Percentiles rank a stretch among this genome's conserved stretches.
phyloP scores from a whole-genome alignment of 2,888 invertebrate species.

The Camponotus fellah region DNA sequence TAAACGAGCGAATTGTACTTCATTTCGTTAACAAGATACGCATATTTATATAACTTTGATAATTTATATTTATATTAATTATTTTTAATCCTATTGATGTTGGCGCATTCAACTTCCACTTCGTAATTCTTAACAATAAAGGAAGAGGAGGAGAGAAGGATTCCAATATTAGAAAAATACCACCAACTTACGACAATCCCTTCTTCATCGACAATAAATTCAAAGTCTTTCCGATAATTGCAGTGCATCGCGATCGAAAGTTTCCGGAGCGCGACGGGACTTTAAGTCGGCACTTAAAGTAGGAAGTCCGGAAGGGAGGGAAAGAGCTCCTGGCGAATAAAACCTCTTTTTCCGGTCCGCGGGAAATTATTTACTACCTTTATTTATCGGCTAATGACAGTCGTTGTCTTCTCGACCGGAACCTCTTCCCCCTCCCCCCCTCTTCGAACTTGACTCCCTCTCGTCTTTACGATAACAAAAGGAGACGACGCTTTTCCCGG shows the following conservation, averaged over 20 bases:
- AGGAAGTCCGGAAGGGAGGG: slow-evolving; percentile 27
- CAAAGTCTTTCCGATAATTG: slow-evolving; percentile 40
- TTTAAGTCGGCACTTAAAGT: slow-evolving; percentile 28
- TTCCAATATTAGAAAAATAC: slow-evolving; percentile 11
- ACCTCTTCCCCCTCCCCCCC: slow-evolving; percentile 41
- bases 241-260: slow-evolving; percentile 45
- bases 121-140: slow-evolving; percentile 7
- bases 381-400: slow-evolving; percentile 48
- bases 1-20: slow-evolving; percentile 4
- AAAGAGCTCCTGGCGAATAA: neutral
- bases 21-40: neutral
- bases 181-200: slow-evolving; percentile 2
- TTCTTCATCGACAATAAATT: slow-evolving; percentile 37
- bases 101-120: neutral
- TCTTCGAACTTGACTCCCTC: slow-evolving; percentile 2
- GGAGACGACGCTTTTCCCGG: slow-evolving; percentile 59
- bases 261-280: slow-evolving; percentile 35
- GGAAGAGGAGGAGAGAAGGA: neutral
- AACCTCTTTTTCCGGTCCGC: slow-evolving; percentile 16
- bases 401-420: slow-evolving; percentile 22
- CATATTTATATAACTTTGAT: neutral
- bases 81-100: neutral
- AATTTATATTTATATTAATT: neutral
- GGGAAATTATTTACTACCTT: slow-evolving; percentile 48
- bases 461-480: slow-evolving; percentile 22